These are phyloP conservation scores for Agrochola litura DNA, from an alignment of 2,888 invertebrate species.

Conservation along the genomic window DNA sequence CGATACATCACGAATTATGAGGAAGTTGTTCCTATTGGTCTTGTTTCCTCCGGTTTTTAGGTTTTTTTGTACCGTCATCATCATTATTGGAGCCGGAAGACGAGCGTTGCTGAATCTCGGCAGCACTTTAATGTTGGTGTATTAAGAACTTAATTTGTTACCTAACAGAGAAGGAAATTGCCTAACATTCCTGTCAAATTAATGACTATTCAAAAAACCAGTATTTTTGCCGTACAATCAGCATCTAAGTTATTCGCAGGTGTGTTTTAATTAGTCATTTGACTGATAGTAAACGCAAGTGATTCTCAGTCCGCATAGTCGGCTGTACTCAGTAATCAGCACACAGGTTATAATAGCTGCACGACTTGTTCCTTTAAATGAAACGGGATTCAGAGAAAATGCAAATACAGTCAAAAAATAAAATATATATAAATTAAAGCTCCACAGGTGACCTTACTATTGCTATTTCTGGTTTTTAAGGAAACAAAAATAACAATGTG, in stretches of 20 bases:
- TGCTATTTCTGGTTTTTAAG: not conserved
- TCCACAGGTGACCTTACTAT: too few relatives aligned
- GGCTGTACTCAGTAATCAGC: slow-evolving; percentile 38
- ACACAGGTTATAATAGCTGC: slow-evolving; percentile 25
- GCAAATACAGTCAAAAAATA: not conserved
- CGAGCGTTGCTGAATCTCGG: not conserved
- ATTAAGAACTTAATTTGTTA: slow-evolving; percentile 24
- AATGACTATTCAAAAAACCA: slow-evolving; percentile 23
- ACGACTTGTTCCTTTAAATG: slow-evolving; percentile 42
- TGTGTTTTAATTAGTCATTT: slow-evolving; percentile 41
- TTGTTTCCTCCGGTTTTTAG: slow-evolving; percentile 44
- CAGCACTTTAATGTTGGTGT: not conserved
- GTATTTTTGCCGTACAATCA: slow-evolving; percentile 19
- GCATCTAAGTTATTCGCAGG: slow-evolving; percentile 44
- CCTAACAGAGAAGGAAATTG: slow-evolving; percentile 22
- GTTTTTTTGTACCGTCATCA: slow-evolving; percentile 48
- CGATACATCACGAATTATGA: slow-evolving; percentile 68
- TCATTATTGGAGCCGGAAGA: slow-evolving; percentile 49
- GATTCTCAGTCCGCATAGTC: slow-evolving; percentile 23
- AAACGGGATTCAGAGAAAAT: slow-evolving; percentile 22
- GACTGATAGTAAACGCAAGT: slow-evolving; percentile 32
- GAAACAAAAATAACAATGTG: slow-evolving; percentile 20
- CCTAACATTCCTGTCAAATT: slow-evolving; percentile 3
- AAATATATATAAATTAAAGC: not conserved
- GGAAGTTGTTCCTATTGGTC: slow-evolving; percentile 67